Percentiles rank a stretch among this genome's conserved stretches.
phyloP scores from a whole-genome alignment of 2,113 vertebrate genomes.

The Hydrochoerus hydrochaeris region DNA sequence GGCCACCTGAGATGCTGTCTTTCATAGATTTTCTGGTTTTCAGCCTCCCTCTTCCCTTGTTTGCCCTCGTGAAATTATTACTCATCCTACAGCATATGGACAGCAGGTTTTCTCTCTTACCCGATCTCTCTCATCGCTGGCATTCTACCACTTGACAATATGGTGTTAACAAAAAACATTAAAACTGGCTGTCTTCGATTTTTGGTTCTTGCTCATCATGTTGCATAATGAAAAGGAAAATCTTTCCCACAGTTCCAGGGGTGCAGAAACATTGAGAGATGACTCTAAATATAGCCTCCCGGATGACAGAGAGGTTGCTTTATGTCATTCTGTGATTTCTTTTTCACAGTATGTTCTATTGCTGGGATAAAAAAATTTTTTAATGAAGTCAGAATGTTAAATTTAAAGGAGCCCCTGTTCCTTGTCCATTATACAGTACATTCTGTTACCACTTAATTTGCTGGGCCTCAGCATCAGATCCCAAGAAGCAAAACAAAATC shows the following conservation, averaged over 20 bases:
- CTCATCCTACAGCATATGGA: constrained; percentile 66
- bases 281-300: constrained; percentile 75
- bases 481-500: constrained; percentile 59
- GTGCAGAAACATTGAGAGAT: constrained; percentile 65
- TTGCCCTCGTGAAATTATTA: constrained; percentile 65
- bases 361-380: constrained; percentile 13
- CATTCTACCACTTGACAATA: constrained; percentile 63
- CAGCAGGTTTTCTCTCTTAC: constrained; percentile 59
- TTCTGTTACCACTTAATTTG: constrained; percentile 70
- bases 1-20: not conserved
- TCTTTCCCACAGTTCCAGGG: constrained; percentile 57
- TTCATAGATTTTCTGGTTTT: not conserved
- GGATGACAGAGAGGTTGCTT: constrained; percentile 71
- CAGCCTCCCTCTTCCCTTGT: constrained; percentile 31
- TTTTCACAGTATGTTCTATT: constrained; percentile 71
- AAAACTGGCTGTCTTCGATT: constrained; percentile 72
- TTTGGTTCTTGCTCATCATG: constrained; percentile 64
- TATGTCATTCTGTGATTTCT: constrained; percentile 72
- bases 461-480: constrained; percentile 44
- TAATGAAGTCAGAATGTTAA: constrained; percentile 68
- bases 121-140: constrained; percentile 31
- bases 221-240: constrained; percentile 66
- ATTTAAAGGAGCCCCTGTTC: constrained; percentile 72
- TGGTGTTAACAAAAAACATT: constrained; percentile 79
- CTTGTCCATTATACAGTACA: constrained; percentile 27